Percentiles rank a stretch among this genome's conserved stretches.
These are phyloP conservation scores for Scolopax rusticola DNA, from an alignment of 2,797 vertebrate species.

Conservation along the genomic window DNA sequence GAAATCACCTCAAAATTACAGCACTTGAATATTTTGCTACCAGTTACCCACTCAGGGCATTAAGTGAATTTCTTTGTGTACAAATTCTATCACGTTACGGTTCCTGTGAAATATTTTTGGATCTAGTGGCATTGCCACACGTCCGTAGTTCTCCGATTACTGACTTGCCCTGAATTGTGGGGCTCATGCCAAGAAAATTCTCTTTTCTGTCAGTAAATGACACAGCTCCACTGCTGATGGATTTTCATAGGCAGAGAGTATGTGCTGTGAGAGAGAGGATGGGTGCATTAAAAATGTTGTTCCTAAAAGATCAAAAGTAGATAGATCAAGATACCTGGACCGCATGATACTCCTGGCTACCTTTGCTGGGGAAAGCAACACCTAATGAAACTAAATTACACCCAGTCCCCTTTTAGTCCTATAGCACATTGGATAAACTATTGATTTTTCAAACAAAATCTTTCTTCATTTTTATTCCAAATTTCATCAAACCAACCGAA, in stretches of 20 bases:
- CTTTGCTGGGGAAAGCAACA: not conserved
- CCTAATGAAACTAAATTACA: conserved; percentile 1
- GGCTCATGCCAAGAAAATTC: conserved; percentile 38
- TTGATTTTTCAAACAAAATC: conserved; percentile 21
- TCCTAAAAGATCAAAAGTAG: conserved; percentile 21
- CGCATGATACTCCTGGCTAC: not conserved
- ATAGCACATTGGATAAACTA: not conserved
- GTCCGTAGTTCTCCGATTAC: not conserved
- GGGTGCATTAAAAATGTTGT: not conserved
- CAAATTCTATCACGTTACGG: not conserved
- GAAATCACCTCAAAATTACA: not conserved
- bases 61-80: not conserved
- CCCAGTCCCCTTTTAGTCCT: not conserved
- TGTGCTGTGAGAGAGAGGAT: not conserved
- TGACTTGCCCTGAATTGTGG: not conserved
- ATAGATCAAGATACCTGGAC: conserved; percentile 25
- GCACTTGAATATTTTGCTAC: not conserved
- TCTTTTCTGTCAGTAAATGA: conserved; percentile 53
- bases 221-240: conserved; percentile 16
- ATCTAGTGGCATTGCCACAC: not conserved
- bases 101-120: not conserved
- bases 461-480: conserved; percentile 1
- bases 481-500: not conserved
- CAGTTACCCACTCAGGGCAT: not conserved
- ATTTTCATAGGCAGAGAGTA: conserved; percentile 40